These are phyloP conservation scores for Lasioglossum marginatum DNA, from an alignment of 2,888 invertebrate genomes.

Conservation along the genomic window DNA sequence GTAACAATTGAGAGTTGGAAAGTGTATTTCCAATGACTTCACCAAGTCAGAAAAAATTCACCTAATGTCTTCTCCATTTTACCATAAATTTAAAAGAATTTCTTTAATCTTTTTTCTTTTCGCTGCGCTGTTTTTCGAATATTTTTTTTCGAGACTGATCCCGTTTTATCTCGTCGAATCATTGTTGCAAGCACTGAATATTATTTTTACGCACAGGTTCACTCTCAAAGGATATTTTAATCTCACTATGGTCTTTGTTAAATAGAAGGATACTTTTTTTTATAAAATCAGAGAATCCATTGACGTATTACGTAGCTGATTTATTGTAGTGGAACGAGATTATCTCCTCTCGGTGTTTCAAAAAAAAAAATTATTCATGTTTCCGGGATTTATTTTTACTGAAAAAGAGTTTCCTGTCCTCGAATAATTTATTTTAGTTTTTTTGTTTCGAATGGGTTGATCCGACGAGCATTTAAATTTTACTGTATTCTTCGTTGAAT, in stretches of 20 bases:
- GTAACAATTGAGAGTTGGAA: neutral
- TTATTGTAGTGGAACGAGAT: neutral
- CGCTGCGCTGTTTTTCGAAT: neutral
- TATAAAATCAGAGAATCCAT: neutral
- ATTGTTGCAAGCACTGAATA: neutral
- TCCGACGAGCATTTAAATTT: neutral
- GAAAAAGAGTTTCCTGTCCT: neutral
- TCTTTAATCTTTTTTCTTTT: neutral
- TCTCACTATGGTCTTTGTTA: neutral
- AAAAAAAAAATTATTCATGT: neutral
- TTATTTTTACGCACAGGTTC: neutral
- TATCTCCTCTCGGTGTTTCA: neutral
- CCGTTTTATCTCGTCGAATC: neutral
- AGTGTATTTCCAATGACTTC: neutral
- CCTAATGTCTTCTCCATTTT: no score
- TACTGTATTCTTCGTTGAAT: neutral
- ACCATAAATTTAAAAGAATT: no score
- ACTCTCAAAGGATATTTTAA: neutral
- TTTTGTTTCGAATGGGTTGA: neutral
- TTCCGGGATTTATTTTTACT: neutral
- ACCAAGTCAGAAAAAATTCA: neutral
- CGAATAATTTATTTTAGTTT: neutral
- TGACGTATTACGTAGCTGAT: neutral
- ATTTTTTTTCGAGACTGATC: neutral
- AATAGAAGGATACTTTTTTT: neutral